Evolutionary conservation across 2,113 vertebrate species (phyloP), one percentile per base, ranked within the genome.

Genomic region (Corythaixoides concolor): DNA sequence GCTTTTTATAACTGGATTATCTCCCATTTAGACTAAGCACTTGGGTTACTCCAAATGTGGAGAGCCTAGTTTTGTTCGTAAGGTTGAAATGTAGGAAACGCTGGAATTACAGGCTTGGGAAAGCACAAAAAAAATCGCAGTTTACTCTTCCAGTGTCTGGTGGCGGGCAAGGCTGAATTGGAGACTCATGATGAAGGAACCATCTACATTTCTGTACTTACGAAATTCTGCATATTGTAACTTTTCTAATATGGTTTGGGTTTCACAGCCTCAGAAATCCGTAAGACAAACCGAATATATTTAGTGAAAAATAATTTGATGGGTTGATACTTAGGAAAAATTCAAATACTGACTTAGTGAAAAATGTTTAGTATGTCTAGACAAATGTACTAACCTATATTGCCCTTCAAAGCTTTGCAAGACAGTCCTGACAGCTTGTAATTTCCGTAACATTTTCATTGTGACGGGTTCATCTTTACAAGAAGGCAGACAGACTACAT

Each of bases 1-100:
- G 60, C 88, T 37, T 89, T 87, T 86, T 81, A 45, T 81, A 87
- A 47, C 12, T 81, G 90, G 92, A 87, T 96, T 90, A 94, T 86
- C 83, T 90, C 85, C 68, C 68, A 17, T 92, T 90, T 68, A 64
- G 45, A 60, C 79, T 87, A 78, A 95, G 90, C 52, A 35, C 17
- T 30, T 33, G 17, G 24, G 32, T 90, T 74, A 67, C 55, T 68
- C 56, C 1, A 0, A 74, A 85, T 26, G 53, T 0, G 0, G n/a
- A 89, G n/a, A 77, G 55, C 55, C 70, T 73, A 6, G 22, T 79
- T 89, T 73, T 80, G 39, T 88, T 88, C 4, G 0, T 89, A 27
- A 79, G 75, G 92, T 74, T 8, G 8, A 85, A 83, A 52, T 23
- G 13, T 37, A 52, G 68, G 59, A 88, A 92, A 53, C 6, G 2